These are phyloP conservation scores for Tigriopus japonicus DNA, from an alignment of 1,140 invertebrate genomes.

Conservation along the genomic window DNA sequence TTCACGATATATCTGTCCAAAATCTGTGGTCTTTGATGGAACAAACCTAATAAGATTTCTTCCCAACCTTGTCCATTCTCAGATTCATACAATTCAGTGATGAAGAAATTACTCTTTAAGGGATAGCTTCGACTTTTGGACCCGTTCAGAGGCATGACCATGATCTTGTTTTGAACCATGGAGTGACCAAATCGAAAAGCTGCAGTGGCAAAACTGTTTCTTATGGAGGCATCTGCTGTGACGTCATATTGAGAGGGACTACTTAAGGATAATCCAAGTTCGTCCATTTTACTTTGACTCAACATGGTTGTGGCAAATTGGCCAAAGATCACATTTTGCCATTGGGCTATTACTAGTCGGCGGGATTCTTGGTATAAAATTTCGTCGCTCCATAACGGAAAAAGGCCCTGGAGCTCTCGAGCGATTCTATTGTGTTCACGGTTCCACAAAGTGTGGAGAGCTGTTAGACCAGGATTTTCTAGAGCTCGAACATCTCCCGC, in stretches of 20 bases:
- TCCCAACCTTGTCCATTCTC: slow-evolving; percentile 68
- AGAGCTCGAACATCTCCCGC: slow-evolving; percentile 33
- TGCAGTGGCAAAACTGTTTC: slow-evolving; percentile 85
- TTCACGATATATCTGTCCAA: slow-evolving; percentile 77
- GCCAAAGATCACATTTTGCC: slow-evolving; percentile 28
- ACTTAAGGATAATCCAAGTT: slow-evolving; percentile 18
- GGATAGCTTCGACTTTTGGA: slow-evolving; percentile 67
- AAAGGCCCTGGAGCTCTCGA: slow-evolving; percentile 21
- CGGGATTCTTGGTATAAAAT: slow-evolving; percentile 45
- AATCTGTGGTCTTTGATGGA: slow-evolving; percentile 79
- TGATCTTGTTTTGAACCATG: slow-evolving; percentile 42
- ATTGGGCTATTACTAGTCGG: slow-evolving; percentile 27
- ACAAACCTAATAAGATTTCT: slow-evolving; percentile 51
- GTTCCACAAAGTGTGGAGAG: slow-evolving; percentile 32
- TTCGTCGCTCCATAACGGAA: slow-evolving; percentile 33
- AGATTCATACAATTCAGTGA: slow-evolving; percentile 56
- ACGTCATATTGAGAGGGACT: slow-evolving; percentile 47
- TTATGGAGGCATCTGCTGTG: slow-evolving; percentile 66
- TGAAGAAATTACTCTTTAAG: slow-evolving; percentile 53
- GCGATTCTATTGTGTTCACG: slow-evolving; percentile 33
- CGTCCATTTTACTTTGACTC: slow-evolving; percentile 14
- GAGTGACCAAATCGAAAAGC: slow-evolving; percentile 87
- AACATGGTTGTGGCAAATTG: slow-evolving; percentile 26
- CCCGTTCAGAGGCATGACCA: slow-evolving; percentile 61
- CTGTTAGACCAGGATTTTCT: slow-evolving; percentile 39